Evolutionary conservation across 1,140 invertebrate species (phyloP), one percentile per base, ranked within the genome.

Genomic region (Tribolium castaneum): DNA sequence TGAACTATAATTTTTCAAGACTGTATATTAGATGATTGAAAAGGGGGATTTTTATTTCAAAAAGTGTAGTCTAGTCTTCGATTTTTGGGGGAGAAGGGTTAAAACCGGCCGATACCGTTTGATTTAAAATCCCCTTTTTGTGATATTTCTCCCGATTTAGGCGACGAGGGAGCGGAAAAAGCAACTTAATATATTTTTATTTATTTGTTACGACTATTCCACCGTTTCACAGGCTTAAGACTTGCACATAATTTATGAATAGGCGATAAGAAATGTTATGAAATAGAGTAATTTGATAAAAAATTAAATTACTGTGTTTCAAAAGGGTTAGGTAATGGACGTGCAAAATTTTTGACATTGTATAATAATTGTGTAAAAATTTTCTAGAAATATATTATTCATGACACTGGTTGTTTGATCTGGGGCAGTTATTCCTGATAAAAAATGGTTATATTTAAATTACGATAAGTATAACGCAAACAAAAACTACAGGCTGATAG

Each of bases 1-100:
- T 52, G 81, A 84, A 62, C 77, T 82, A 49, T 83, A 81, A 78
- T 52, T 80, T 34, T n/a, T 13, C 25, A 50, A 73, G 59, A 66
- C 59, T 66, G 59, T 66, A 66, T 66, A 12, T 35, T 66, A 35
- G 13, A 35, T 35, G n/a, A 22, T 35, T 66, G 6, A 34, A 13
- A 66, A 16, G 6, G 30, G 30, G 25, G 34, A 12, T 12, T 66
- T 12, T 66, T 66, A 25, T 10, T 22, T 12, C 12, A 7, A 66
- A 52, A 52, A 12, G 13, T 66, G 14, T 66, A 66, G 59, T 66
- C 59, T 66, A 66, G 12, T 66, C 19, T 66, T 35, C 34, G n/a
- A 66, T 13, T 12, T 66, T 66, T 35, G 12, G 59, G 14, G n/a
- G 10, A 35, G 16, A 52, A 16, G 13, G 51, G 51, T 52, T 59